Conservation (phyloP, 2,797 vertebrate genomes). For the Chelonia mydas region DNA sequence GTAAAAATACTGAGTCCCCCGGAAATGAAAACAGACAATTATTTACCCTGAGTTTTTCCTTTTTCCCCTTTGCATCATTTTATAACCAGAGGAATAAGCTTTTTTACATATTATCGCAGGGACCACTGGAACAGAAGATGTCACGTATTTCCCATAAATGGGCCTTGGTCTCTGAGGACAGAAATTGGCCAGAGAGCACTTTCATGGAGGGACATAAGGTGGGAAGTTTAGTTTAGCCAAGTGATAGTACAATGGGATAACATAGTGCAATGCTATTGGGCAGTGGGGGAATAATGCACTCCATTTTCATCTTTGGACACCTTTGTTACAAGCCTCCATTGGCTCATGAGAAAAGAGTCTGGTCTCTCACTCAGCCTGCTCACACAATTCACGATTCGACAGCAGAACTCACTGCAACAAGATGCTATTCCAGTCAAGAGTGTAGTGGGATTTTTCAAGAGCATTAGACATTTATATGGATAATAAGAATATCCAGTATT, state of each 20-base stretch:
- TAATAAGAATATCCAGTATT: not conserved
- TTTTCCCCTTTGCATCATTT: not conserved
- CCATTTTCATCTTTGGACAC: not conserved
- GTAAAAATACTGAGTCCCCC: not conserved
- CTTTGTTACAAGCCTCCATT: not conserved
- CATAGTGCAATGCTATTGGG: fast-evolving
- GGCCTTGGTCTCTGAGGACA: constrained; percentile 25
- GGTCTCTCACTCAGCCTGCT: not conserved
- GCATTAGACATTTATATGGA: not conserved
- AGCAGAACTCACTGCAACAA: not conserved
- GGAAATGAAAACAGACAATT: not conserved
- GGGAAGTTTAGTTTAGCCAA: not conserved
- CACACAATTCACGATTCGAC: fast-evolving
- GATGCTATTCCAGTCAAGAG: not conserved
- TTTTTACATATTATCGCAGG: constrained; percentile 21
- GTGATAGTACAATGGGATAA: fast-evolving
- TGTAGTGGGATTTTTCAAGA: not conserved
- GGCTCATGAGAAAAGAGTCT: fast-evolving
- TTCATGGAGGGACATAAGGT: not conserved
- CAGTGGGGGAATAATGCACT: not conserved
- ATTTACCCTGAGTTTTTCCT: constrained; percentile 34
- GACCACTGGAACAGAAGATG: not conserved
- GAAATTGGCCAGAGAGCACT: not conserved
- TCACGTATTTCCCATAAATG: not conserved
- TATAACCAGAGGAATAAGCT: constrained; percentile 7